phyloP scores from a whole-genome alignment of 2,113 vertebrate genomes.

The Psittacara wagleri region DNA sequence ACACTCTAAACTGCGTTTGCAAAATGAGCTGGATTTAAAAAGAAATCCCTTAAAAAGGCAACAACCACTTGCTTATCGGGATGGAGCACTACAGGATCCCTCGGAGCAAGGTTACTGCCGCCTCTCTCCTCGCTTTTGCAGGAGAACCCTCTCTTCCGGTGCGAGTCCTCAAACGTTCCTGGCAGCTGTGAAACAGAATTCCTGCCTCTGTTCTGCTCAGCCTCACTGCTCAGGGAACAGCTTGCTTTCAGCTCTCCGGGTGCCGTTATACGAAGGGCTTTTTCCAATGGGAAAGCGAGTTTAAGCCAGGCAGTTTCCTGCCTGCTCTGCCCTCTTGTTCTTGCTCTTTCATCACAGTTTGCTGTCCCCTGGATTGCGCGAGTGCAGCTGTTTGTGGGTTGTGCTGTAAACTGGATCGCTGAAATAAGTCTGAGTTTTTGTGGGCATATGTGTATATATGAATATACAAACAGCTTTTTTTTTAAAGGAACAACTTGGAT shows the following conservation, averaged over 20 bases:
- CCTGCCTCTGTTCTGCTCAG: neutral
- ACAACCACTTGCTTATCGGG: accelerated
- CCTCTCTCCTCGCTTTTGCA: neutral
- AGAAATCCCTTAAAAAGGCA: neutral
- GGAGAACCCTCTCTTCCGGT: neutral
- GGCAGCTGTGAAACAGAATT: neutral
- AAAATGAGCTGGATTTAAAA: neutral
- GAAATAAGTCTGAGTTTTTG: neutral
- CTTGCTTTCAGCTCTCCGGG: neutral
- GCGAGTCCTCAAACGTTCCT: neutral
- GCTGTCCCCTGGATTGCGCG: neutral
- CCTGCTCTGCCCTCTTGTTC: neutral
- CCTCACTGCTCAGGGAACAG: neutral
- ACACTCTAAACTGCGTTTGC: neutral
- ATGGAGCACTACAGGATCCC: accelerated
- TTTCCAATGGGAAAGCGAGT: neutral
- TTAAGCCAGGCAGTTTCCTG: conserved; percentile 8
- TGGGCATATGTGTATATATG: accelerated
- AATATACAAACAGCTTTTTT: neutral
- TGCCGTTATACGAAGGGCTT: neutral
- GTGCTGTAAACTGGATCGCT: neutral
- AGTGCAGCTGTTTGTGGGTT: neutral
- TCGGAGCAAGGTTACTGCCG: accelerated
- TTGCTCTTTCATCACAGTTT: neutral
- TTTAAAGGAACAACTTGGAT: neutral